Conservation (phyloP, 2,797 vertebrate genomes). For the Acomys russatus region DNA sequence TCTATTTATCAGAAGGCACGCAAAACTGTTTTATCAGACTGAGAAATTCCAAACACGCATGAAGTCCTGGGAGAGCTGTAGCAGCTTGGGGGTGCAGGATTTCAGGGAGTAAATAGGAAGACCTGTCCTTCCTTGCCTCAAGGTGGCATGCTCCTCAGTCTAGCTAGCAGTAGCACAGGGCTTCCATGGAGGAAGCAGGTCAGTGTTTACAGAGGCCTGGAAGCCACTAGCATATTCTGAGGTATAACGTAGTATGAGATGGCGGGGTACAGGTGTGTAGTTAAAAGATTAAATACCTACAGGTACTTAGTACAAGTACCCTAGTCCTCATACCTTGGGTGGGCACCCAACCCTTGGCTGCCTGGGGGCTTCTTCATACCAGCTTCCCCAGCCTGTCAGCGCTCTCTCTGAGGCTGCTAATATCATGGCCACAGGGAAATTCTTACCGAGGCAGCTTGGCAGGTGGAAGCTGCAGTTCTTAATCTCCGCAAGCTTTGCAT, state of each 20-base stretch:
- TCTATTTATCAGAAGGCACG: background rate
- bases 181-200: background rate
- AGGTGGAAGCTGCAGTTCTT: background rate
- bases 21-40: background rate
- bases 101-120: background rate
- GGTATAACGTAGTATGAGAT: background rate
- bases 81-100: background rate
- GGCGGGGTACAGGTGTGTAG: background rate
- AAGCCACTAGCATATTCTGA: background rate
- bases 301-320: no score
- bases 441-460: background rate
- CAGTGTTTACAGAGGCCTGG: background rate
- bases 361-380: background rate
- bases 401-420: background rate
- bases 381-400: background rate
- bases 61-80: background rate
- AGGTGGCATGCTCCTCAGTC: background rate
- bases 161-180: background rate
- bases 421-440: background rate
- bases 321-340: rapidly evolving
- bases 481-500: constrained; percentile 12
- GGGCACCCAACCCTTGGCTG: background rate
- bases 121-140: background rate
- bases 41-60: background rate
- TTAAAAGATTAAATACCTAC: no score